phyloP scores from a whole-genome alignment of 1,140 invertebrate genomes.

The Drosophila yakuba region DNA sequence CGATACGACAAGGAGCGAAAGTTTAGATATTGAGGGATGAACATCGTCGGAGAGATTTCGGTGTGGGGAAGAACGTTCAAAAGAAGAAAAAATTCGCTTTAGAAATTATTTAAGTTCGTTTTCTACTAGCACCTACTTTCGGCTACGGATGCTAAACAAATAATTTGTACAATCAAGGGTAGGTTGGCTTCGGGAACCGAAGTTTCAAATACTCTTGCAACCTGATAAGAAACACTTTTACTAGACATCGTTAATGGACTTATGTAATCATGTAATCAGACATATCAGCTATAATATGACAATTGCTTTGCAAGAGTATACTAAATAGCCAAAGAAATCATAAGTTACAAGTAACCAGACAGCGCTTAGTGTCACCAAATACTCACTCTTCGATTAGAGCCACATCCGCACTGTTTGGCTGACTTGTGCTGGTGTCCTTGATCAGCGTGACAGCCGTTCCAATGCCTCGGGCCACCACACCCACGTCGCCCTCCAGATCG shows the following conservation, averaged over 20 bases:
- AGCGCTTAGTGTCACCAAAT: constrained; percentile 18
- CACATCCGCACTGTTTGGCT: constrained; percentile 82
- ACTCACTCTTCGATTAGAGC: constrained; percentile 88
- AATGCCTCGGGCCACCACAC: constrained; percentile 96
- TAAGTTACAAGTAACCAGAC: not conserved
- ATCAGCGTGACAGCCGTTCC: constrained; percentile 94
- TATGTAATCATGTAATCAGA: not conserved
- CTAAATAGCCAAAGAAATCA: not conserved
- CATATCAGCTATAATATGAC: not conserved
- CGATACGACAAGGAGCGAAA: constrained; percentile 58
- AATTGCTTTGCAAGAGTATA: not conserved
- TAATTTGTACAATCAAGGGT: not conserved
- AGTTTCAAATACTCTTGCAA: constrained; percentile 9
- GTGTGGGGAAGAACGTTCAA: constrained; percentile 63
- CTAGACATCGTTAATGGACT: not conserved
- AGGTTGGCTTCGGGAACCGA: constrained; percentile 2
- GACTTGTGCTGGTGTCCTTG: constrained; percentile 85
- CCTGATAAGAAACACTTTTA: not conserved
- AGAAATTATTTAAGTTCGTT: constrained; percentile 34
- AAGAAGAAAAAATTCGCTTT: constrained; percentile 64
- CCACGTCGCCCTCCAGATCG: constrained; percentile 98
- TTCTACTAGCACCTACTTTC: constrained; percentile 16
- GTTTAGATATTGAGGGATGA: constrained; percentile 48
- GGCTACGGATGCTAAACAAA: not conserved
- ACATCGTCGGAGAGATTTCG: constrained; percentile 53